Base-by-base conservation (phyloP, 1,140 invertebrate genomes). In the Drosophila ficusphila region DNA sequence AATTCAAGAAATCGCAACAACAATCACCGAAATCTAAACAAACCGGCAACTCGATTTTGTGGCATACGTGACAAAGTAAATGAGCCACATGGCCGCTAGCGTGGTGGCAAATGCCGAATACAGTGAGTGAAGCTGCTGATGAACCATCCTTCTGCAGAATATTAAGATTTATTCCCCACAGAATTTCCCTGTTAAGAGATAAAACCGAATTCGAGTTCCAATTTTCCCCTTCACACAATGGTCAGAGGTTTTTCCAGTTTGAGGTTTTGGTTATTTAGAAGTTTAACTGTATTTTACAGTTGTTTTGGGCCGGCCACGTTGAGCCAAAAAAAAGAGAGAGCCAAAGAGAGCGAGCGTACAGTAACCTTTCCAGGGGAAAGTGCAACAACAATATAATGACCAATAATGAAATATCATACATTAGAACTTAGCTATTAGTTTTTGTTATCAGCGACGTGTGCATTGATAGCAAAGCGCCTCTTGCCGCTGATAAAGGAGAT, bases 1-100 rank as follows among this genome's bases (percentile, higher is more conserved):
- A 7, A 29, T 29, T 44, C 18, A 14, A 18, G 19, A 58, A 62
- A 62, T 57, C 27, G 67, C 53, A 44, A 11, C 12, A 21, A 19
- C 29, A 71, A 49, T 34, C 25, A 33, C 53, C 19, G 18, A 65
- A 39, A 78, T 29, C 62, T 61, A 85, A 75, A 74, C 57, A 76
- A 64, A 47, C 62, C 58, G 60, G 58, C 68, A 38, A 44, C 9
- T 11, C 47, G 31, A 18, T 41, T 8, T 56, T 70, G 51, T 65
- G 76, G 81, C 54, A 49, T 86, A 86, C 82, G 82, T 88, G 82
- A 75, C 82, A 68, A 82, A 56, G 42, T 9, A 62, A 25, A 9
- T 48, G 54, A 33, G 46, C 16, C 42, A 12, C 42, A 88, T 86
- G 81, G 76, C 81, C 36, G 54, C 34, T 41, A 14, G 16, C 39